Percentiles rank a stretch among this genome's conserved stretches.
These are phyloP conservation scores for Phymastichus coffea DNA, from an alignment of 1,140 invertebrate species.

Conservation along the genomic window DNA sequence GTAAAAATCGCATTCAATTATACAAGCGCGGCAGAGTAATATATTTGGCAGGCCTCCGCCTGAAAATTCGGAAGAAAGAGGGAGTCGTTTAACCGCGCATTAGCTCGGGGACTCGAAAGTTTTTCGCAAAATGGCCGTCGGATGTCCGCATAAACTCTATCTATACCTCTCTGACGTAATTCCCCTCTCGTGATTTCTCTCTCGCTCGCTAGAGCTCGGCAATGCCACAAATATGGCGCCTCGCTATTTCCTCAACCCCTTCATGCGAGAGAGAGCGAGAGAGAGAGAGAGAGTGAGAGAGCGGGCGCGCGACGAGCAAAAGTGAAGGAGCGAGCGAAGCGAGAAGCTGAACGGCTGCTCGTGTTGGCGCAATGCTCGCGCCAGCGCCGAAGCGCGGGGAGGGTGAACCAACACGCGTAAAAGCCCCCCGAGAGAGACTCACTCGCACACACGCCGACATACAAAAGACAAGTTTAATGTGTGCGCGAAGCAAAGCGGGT, in stretches of 20 bases:
- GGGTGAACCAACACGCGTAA: slow-evolving; percentile 17
- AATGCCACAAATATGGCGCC: slow-evolving; percentile 58
- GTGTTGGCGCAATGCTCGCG: slow-evolving; percentile 23
- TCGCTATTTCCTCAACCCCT: slow-evolving; percentile 48
- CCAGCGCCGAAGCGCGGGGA: slow-evolving; percentile 21
- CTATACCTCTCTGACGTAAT: slow-evolving; percentile 10
- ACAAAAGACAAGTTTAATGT: slow-evolving; percentile 32
- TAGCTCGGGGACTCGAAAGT: slow-evolving; percentile 54
- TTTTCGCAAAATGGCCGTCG: slow-evolving; percentile 59
- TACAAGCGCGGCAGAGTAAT: too few relatives aligned
- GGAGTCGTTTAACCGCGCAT: too few relatives aligned
- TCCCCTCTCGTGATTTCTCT: slow-evolving; percentile 29
- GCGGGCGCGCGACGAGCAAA: slow-evolving; percentile 17
- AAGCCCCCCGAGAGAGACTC: slow-evolving; percentile 24
- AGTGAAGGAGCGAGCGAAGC: slow-evolving; percentile 21
- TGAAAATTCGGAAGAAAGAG: too few relatives aligned
- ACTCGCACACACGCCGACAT: slow-evolving; percentile 7
- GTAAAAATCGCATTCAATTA: too few relatives aligned
- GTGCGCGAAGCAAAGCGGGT: slow-evolving; percentile 33
- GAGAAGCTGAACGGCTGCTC: slow-evolving; percentile 23
- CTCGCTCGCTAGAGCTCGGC: slow-evolving; percentile 32
- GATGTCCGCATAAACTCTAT: slow-evolving; percentile 50
- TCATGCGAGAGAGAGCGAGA: slow-evolving; percentile 30
- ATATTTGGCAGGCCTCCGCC: too few relatives aligned
- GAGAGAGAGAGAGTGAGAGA: slow-evolving; percentile 33